Evolutionary conservation across 2,797 vertebrate genomes (phyloP).

Genomic region (Syngnathus rostellatus): DNA sequence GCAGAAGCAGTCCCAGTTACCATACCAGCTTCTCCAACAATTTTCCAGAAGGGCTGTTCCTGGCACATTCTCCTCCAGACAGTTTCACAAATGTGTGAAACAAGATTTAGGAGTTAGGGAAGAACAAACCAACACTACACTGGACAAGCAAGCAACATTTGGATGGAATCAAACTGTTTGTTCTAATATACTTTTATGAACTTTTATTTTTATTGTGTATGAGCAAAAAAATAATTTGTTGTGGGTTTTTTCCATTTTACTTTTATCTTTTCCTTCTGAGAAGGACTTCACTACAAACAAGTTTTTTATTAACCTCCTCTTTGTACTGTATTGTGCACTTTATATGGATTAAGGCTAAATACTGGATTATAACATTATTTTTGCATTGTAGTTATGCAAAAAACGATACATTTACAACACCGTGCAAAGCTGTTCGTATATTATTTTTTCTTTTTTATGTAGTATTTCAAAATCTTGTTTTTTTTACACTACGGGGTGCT

Average conservation of each 20-base stretch:
- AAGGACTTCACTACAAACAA: conserved; percentile 43
- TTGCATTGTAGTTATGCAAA: neutral
- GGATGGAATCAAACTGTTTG: conserved; percentile 1
- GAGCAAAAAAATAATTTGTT: neutral
- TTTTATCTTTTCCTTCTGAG: conserved; percentile 53
- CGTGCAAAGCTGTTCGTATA: neutral
- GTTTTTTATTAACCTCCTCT: neutral
- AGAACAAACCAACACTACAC: neutral
- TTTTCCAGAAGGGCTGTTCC: conserved; percentile 43
- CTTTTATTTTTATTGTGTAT: neutral
- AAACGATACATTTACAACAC: neutral
- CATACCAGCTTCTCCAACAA: conserved; percentile 56
- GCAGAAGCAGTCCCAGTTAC: conserved; percentile 49
- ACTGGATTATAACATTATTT: neutral
- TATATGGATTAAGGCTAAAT: conserved; percentile 17
- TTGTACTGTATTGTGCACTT: conserved; percentile 41
- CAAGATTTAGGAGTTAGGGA: fast-evolving
- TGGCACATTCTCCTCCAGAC: conserved; percentile 46
- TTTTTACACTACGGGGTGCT: neutral
- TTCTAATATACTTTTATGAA: neutral
- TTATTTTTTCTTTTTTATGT: neutral
- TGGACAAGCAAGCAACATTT: neutral
- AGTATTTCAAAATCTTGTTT: neutral
- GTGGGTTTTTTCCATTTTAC: neutral
- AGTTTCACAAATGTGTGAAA: conserved; percentile 62